Evolutionary conservation across 2,113 vertebrate species (phyloP), one percentile per base, ranked within the genome.

Genomic region (Antigone vipio): DNA sequence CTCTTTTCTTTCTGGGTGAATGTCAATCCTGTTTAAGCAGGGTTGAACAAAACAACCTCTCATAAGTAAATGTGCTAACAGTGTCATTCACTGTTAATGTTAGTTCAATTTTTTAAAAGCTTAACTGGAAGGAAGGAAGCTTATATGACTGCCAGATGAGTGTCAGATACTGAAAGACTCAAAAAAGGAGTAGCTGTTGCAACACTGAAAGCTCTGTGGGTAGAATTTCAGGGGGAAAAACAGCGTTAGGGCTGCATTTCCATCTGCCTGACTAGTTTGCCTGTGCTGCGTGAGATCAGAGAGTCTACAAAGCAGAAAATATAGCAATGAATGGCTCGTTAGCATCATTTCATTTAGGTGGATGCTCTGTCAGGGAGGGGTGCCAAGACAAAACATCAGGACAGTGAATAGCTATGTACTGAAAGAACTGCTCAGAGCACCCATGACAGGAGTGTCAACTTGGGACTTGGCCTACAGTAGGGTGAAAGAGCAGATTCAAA

Each of bases 391-490:
- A n/a, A 83, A 64, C 59, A 69, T 74, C 0, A 0, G 18, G 50
- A 11, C 18, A 9, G 15, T 24, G 22, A 66, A 75, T n/a, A 72
- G 52, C 69, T 78, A 5, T 42, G 34, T 58, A 4, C 15, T 11
- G 67, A 69, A 90, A 42, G 47, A 67, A 34, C 34, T 60, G 12
- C 44, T 63, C 26, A 27, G n/a, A 29, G 20, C 30, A 30, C 16
- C 16, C 16, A 7, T 11, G 20, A 6, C 2, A 3, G 20, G 50
- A 40, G n/a, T 53, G 30, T 67, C 6, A 1, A 0, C 42, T 47
- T 8, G 2, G 47, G 47, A 24, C 32, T 24, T 78, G 40, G 42
- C 18, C 42, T 81, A 2, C 12, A 11, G 55, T 5, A 5, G 8
- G 8, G n/a, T 52, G 42, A 29, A 83, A 66, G 78, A 68, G 15